Evolutionary conservation across 2,797 vertebrate genomes (phyloP).

Genomic region (Apogon hyalosoma): DNA sequence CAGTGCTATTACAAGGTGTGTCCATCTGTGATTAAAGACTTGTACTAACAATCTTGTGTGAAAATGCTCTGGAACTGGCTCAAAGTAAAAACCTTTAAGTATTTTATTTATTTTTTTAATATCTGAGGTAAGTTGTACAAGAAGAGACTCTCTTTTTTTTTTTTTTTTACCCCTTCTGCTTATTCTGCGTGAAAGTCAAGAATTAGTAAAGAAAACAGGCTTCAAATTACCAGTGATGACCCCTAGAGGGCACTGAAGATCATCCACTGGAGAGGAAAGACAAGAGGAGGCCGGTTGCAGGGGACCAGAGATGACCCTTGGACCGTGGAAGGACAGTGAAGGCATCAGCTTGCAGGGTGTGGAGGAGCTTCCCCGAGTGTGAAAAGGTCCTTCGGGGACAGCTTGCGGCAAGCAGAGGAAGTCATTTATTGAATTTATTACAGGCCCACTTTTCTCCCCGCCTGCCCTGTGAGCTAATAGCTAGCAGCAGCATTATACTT

Average conservation of each 20-base stretch:
- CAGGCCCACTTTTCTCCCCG: constrained; percentile 39
- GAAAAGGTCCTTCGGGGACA: constrained; percentile 61
- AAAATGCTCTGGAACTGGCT: not conserved
- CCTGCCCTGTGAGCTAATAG: constrained; percentile 54
- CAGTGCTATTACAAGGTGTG: too few relatives aligned
- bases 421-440: constrained; percentile 69
- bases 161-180: not conserved
- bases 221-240: constrained; percentile 38
- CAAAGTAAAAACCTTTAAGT: not conserved
- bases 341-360: constrained; percentile 22
- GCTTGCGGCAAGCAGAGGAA: constrained; percentile 39
- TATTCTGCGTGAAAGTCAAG: constrained; percentile 26
- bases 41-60: not conserved
- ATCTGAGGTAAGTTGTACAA: too few relatives aligned
- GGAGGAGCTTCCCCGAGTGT: constrained; percentile 41
- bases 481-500: constrained; percentile 65
- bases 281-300: constrained; percentile 18
- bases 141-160: too few relatives aligned
- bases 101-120: not conserved
- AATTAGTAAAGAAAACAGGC: constrained; percentile 13
- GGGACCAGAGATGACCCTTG: constrained; percentile 37
- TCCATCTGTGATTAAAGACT: constrained; percentile 5
- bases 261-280: constrained; percentile 5
- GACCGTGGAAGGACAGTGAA: constrained; percentile 16
- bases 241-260: constrained; percentile 43